Conservation (phyloP, 1,140 invertebrate species). For the Steinernema khuongi region DNA sequence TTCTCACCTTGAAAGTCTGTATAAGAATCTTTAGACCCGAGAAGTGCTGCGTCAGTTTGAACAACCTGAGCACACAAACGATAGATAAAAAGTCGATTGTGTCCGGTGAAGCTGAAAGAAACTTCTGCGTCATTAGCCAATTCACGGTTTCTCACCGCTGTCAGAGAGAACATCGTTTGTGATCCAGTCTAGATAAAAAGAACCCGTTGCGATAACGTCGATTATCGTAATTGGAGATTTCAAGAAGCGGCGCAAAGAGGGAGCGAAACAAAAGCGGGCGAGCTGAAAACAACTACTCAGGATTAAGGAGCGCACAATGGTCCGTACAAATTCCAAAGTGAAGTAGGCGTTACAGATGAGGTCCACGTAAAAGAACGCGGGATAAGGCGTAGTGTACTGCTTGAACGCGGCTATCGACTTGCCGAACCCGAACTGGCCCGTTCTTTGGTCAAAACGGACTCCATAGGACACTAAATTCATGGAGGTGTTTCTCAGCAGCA, state of each 20-base stretch:
- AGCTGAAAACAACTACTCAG: slow-evolving; percentile 62
- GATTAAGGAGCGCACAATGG: slow-evolving; percentile 4
- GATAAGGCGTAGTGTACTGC: slow-evolving; percentile 84
- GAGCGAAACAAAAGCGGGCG: slow-evolving; percentile 76
- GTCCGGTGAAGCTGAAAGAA: slow-evolving; percentile 69
- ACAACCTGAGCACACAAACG: slow-evolving; percentile 96
- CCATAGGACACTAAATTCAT: slow-evolving; percentile 30
- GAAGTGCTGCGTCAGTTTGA: slow-evolving; percentile 90
- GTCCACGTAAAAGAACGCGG: slow-evolving; percentile 85
- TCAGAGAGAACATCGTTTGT: slow-evolving; percentile 16
- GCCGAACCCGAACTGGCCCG: slow-evolving; percentile 18
- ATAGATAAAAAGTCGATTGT: slow-evolving; percentile 83
- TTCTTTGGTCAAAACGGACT: slow-evolving; percentile 22
- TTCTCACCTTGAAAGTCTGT: slow-evolving; percentile 80
- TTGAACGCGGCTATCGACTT: slow-evolving; percentile 63
- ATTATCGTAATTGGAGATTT: slow-evolving; percentile 79
- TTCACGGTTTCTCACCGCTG: slow-evolving; percentile 65
- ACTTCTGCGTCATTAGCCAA: slow-evolving; percentile 81
- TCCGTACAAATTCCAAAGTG: slow-evolving; percentile 76
- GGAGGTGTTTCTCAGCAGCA: neutral
- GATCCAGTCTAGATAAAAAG: slow-evolving; percentile 74
- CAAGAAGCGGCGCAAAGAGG: slow-evolving; percentile 79
- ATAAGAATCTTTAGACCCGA: slow-evolving; percentile 96
- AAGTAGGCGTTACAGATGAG: slow-evolving; percentile 90
- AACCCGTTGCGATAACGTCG: slow-evolving; percentile 82